Conservation (phyloP, 2,888 invertebrate genomes). For the Leptopilina myrica region DNA sequence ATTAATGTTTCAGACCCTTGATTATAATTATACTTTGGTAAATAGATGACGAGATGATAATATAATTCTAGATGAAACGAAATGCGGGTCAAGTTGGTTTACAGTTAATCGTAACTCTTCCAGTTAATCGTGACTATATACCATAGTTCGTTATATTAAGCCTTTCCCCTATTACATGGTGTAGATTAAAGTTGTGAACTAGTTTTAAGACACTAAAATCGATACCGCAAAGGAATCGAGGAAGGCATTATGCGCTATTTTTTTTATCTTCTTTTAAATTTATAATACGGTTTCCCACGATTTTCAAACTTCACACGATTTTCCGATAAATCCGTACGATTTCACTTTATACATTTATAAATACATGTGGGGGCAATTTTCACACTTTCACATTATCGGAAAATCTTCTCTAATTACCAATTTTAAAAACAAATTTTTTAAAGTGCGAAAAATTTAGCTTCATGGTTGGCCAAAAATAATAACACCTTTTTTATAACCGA, state of each 20-base stretch:
- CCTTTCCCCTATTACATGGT: not conserved
- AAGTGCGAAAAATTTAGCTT: too few relatives aligned
- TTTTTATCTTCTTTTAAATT: not conserved
- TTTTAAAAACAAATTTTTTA: too few relatives aligned
- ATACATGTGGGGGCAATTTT: not conserved
- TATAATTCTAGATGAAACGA: not conserved
- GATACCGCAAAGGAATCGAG: not conserved
- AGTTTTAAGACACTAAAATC: conserved; percentile 27
- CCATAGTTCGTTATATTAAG: conserved; percentile 11
- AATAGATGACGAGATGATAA: conserved; percentile 1
- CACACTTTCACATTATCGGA: too few relatives aligned
- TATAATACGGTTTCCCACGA: not conserved
- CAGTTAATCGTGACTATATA: conserved; percentile 1
- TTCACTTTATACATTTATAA: not conserved
- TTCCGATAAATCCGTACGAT: not conserved
- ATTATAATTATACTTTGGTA: not conserved
- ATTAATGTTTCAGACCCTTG: not conserved
- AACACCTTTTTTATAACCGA: too few relatives aligned
- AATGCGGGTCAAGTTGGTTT: conserved; percentile 20
- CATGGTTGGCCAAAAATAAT: too few relatives aligned
- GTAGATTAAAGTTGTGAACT: conserved; percentile 6
- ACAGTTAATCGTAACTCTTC: conserved; percentile 30
- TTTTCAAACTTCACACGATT: not conserved
- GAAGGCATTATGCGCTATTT: not conserved
- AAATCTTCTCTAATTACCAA: too few relatives aligned